These are phyloP conservation scores for Chelonus formosanus DNA, from an alignment of 2,888 invertebrate species.

Conservation along the genomic window DNA sequence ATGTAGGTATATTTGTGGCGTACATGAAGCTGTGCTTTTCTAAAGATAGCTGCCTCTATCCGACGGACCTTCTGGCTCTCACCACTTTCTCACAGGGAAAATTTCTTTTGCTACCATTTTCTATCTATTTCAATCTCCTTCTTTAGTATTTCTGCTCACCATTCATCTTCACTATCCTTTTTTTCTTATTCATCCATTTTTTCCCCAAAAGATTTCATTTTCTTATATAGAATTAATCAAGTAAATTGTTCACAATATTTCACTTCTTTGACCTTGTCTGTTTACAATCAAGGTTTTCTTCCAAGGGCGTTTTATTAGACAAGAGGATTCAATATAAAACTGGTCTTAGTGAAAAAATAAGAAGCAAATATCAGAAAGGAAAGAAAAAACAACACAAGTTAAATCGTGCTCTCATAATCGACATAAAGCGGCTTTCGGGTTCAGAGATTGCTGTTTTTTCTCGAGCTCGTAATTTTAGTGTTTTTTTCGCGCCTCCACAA, in stretches of 20 bases:
- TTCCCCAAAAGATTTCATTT: conserved; percentile 5
- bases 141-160: background rate
- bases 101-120: conserved; percentile 16
- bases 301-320: background rate
- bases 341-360: conserved; percentile 1
- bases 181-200: background rate
- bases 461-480: conserved; percentile 12
- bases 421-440: conserved; percentile 15
- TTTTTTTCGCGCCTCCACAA: conserved; percentile 7
- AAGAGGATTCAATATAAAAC: background rate
- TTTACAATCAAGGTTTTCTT: conserved; percentile 26
- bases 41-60: conserved; percentile 52
- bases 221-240: conserved; percentile 1
- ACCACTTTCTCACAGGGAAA: conserved; percentile 12
- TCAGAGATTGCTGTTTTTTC: conserved; percentile 7
- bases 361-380: background rate
- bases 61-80: conserved; percentile 39
- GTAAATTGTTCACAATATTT: background rate
- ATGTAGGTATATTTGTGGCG: conserved; percentile 44
- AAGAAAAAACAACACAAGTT: conserved; percentile 1
- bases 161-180: conserved; percentile 9
- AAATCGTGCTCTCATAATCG: conserved; percentile 18
- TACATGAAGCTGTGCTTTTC: conserved; percentile 50
- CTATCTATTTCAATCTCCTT: conserved; percentile 11
- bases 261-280: conserved; percentile 9